phyloP scores from a whole-genome alignment of 1,140 invertebrate species.

The Ips nitidus region DNA sequence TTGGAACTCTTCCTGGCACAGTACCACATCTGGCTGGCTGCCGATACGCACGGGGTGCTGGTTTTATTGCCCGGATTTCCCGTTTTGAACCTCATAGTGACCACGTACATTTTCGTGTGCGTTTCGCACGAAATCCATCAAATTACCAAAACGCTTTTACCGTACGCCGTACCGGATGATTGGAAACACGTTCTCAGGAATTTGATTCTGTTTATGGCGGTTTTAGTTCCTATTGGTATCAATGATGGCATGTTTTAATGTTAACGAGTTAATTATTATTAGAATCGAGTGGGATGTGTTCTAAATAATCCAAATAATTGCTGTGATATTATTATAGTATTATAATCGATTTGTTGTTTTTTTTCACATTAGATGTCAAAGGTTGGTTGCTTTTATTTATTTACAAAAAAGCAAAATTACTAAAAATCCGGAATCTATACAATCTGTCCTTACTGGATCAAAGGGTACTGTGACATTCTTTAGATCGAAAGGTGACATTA shows the following conservation, averaged over 20 bases:
- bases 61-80: slow-evolving; percentile 91
- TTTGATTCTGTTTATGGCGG: slow-evolving; percentile 80
- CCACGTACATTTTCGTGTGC: slow-evolving; percentile 93
- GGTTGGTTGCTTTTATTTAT: too few species aligned
- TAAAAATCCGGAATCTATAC: too few species aligned
- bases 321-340: slow-evolving; percentile 6
- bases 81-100: slow-evolving; percentile 88
- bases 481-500: too few species aligned
- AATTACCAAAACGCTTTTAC: slow-evolving; percentile 75
- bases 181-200: slow-evolving; percentile 84
- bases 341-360: not conserved
- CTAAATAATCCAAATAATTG: not conserved
- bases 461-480: too few species aligned
- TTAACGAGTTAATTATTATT: too few species aligned
- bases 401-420: not conserved
- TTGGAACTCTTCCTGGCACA: slow-evolving; percentile 92
- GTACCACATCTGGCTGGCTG: slow-evolving; percentile 94
- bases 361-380: too few species aligned
- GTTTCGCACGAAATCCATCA: slow-evolving; percentile 86
- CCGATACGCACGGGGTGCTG: slow-evolving; percentile 88
- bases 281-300: too few species aligned
- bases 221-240: slow-evolving; percentile 88
- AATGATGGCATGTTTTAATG: slow-evolving; percentile 89
- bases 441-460: too few species aligned
- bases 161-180: slow-evolving; percentile 82